These are phyloP conservation scores for Tenebrosternarchus preto DNA, from an alignment of 2,113 vertebrate genomes.

Conservation along the genomic window DNA sequence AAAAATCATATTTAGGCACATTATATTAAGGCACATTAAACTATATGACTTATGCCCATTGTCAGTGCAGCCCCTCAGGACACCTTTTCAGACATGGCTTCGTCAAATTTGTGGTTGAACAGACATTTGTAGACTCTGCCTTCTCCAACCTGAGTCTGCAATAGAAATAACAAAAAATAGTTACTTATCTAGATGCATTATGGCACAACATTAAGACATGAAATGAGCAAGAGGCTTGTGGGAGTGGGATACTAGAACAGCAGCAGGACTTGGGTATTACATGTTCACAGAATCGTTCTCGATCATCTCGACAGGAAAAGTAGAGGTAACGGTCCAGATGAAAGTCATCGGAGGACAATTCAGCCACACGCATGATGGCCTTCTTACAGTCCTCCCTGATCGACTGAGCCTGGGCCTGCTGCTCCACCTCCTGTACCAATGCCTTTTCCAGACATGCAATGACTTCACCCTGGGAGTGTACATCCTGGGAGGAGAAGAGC, in stretches of 20 bases:
- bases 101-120: conserved; percentile 93
- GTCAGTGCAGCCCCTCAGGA: too few relatives aligned
- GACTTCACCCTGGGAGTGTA: conserved; percentile 87
- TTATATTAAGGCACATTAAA: background rate
- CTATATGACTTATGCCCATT: too few relatives aligned
- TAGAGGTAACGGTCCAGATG: conserved; percentile 87
- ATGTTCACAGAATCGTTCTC: conserved; percentile 87
- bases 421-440: conserved; percentile 82
- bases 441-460: conserved; percentile 86
- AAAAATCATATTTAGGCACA: too few relatives aligned
- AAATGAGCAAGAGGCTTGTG: too few relatives aligned
- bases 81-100: conserved; percentile 90
- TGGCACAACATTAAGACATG: too few relatives aligned
- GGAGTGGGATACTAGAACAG: too few relatives aligned
- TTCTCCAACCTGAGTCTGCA: conserved; percentile 86
- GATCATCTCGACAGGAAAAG: conserved; percentile 84
- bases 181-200: background rate
- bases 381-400: conserved; percentile 86
- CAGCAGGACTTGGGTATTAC: conserved; percentile 58
- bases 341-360: conserved; percentile 85
- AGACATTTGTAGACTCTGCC: conserved; percentile 90
- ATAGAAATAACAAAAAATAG: conserved; percentile 38
- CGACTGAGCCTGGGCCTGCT: conserved; percentile 66
- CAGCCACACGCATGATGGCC: conserved; percentile 85
- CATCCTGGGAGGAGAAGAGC: conserved; percentile 69